These are phyloP conservation scores for Orchestes rusci DNA, from an alignment of 2,888 invertebrate genomes.

Conservation along the genomic window DNA sequence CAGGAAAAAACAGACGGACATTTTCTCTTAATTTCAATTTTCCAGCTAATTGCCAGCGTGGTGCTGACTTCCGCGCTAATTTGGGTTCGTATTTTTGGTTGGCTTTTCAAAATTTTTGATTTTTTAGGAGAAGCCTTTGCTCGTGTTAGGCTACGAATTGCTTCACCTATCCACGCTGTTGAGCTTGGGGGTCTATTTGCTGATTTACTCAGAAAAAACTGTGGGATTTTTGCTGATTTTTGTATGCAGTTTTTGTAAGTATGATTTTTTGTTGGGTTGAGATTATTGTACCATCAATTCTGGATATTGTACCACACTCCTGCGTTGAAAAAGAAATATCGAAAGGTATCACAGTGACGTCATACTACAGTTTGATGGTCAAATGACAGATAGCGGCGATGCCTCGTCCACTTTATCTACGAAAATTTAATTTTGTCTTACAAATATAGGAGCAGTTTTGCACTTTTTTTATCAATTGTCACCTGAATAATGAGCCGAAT, in stretches of 20 bases:
- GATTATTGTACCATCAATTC: too few species aligned
- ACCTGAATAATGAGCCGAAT: too few species aligned
- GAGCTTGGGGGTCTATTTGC: conserved; percentile 9
- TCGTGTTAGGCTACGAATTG: conserved; percentile 15
- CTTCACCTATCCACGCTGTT: conserved; percentile 13
- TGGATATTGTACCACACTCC: too few species aligned
- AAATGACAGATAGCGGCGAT: too few species aligned
- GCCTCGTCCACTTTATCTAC: too few species aligned
- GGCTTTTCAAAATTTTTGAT: too few species aligned
- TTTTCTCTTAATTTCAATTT: conserved; percentile 15
- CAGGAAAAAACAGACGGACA: conserved; percentile 11
- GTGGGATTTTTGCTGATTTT: conserved; percentile 8
- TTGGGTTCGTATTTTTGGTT: conserved; percentile 19
- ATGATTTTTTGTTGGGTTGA: not conserved
- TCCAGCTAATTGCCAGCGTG: conserved; percentile 13
- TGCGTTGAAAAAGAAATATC: too few species aligned
- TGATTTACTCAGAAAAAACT: conserved; percentile 10
- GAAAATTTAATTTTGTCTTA: too few species aligned
- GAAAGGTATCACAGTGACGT: too few species aligned
- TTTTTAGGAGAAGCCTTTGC: conserved; percentile 21
- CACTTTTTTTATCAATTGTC: too few species aligned
- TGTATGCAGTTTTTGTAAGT: conserved; percentile 5
- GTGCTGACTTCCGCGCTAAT: conserved; percentile 16
- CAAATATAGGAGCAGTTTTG: too few species aligned
- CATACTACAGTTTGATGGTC: too few species aligned